Percentiles rank a stretch among this genome's conserved stretches.
These are phyloP conservation scores for Lochmaea capreae DNA, from an alignment of 2,888 invertebrate genomes.

Conservation along the genomic window DNA sequence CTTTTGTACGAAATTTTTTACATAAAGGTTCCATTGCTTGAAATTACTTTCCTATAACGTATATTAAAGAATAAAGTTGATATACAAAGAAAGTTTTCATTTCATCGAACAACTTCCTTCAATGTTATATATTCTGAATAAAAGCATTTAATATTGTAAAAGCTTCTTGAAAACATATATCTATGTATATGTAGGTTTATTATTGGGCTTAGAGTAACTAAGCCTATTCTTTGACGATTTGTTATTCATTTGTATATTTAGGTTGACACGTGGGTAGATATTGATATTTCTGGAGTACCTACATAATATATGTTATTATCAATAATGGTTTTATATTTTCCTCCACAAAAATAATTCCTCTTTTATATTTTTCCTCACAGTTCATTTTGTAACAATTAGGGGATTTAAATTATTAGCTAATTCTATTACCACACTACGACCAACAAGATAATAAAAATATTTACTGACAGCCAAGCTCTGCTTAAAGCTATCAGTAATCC, in stretches of 20 bases:
- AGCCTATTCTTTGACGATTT: slow-evolving; percentile 6
- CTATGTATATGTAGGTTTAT: slow-evolving; percentile 13
- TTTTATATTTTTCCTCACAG: too few relatives aligned
- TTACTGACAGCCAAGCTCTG: too few relatives aligned
- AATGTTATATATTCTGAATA: slow-evolving; percentile 14
- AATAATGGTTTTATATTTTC: too few relatives aligned
- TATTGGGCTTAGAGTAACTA: not conserved
- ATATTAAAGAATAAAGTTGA: slow-evolving; percentile 28
- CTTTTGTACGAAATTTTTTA: slow-evolving; percentile 8
- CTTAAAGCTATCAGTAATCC: too few relatives aligned
- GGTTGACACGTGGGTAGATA: not conserved
- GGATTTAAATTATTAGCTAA: too few relatives aligned
- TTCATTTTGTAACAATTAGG: too few relatives aligned
- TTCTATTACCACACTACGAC: too few relatives aligned
- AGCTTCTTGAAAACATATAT: slow-evolving; percentile 27
- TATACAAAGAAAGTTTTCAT: slow-evolving; percentile 24
- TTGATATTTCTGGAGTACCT: too few relatives aligned
- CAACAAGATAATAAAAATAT: too few relatives aligned
- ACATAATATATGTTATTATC: too few relatives aligned
- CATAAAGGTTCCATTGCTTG: slow-evolving; percentile 23
- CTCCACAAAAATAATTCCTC: too few relatives aligned
- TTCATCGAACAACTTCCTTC: slow-evolving; percentile 23
- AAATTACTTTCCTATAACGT: slow-evolving; percentile 19
- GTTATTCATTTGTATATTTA: not conserved
- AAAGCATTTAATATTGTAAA: slow-evolving; percentile 30